Conservation (phyloP, 2,888 invertebrate genomes). For the Axea sp. region DNA sequence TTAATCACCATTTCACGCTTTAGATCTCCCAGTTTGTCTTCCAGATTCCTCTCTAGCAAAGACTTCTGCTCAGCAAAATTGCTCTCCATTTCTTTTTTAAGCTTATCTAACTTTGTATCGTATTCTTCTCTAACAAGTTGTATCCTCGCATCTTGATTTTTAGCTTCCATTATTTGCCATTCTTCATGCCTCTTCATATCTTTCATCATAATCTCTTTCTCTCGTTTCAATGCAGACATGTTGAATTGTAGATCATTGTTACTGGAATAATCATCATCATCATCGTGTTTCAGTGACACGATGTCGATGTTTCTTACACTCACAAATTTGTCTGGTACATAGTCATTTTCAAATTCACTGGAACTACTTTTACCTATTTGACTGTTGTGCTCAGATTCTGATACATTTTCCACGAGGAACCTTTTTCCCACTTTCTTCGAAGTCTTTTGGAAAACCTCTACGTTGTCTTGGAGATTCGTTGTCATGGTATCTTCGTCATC, state of each 20-base stretch:
- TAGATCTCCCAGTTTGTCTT: constrained; percentile 79
- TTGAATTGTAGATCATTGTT: constrained; percentile 64
- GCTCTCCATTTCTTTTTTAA: constrained; percentile 75
- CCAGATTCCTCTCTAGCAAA: constrained; percentile 79
- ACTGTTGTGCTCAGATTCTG: constrained; percentile 73
- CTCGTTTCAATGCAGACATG: constrained; percentile 68
- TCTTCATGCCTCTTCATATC: constrained; percentile 66
- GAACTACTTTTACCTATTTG: constrained; percentile 69
- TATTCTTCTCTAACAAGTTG: constrained; percentile 82
- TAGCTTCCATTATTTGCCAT: constrained; percentile 45
- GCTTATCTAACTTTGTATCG: constrained; percentile 79
- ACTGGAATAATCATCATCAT: constrained; percentile 67
- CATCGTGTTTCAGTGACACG: constrained; percentile 68
- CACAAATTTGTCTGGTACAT: constrained; percentile 68
- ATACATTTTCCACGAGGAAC: constrained; percentile 75
- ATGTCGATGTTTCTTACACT: constrained; percentile 75
- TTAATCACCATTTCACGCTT: constrained; percentile 80
- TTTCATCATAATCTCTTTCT: constrained; percentile 69
- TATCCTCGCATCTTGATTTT: constrained; percentile 75
- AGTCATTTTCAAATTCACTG: constrained; percentile 65
- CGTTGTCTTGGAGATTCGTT: constrained; percentile 20
- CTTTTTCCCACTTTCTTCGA: constrained; percentile 71
- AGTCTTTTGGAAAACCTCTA: constrained; percentile 41
- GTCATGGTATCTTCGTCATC: constrained; percentile 26
- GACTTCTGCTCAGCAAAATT: constrained; percentile 79